Evolutionary conservation across 2,888 invertebrate genomes (phyloP), one percentile per base, ranked within the genome.

Genomic region (Mactromeris polynyma): DNA sequence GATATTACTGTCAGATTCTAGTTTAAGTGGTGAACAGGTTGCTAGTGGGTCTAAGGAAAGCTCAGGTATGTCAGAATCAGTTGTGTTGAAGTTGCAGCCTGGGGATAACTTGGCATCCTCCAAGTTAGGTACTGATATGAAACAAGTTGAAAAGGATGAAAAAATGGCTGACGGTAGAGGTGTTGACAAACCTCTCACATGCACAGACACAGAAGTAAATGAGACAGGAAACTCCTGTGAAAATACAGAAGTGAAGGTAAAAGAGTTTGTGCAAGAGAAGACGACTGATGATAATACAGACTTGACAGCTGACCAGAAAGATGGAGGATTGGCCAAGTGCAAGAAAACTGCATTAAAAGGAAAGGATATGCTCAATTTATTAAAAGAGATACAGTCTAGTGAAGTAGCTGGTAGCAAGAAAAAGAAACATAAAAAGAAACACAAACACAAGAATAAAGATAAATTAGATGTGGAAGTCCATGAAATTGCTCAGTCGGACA

Each of bases 351-450:
- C 89, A 73, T 78, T 90, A 51, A 91, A 89, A 89, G 88, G 88
- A 31, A 85, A 89, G 79, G 92, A 92, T 19, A 92, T 92, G 92
- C 46, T 90, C 38, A 88, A 85, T 42, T 83, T 90, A 81, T 81
- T 93, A 80, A 92, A 88, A 83, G 90, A 90, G 85, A 91, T 88
- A 46, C 79, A 88, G 85, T 81, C 54, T 26, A 83, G 46, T 31
- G 80, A 73, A 64, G 90, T 81, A 51, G 86, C 64, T 80, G 42
- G 85, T 21, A 36, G 17, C 51, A 88, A 82, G 54, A 90, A 88
- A 77, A 88, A 86, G 38, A 90, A 90, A 69, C 83, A 83, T 14
- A 87, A 85, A 58, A 84, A 89, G 36, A 89, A 89, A 31, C 84
- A 89, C 33, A 89, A 91, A 79, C 69, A 88, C 36, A 91, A 83